These are phyloP conservation scores for Miichthys miiuy DNA, from an alignment of 2,797 vertebrate species.

Conservation along the genomic window DNA sequence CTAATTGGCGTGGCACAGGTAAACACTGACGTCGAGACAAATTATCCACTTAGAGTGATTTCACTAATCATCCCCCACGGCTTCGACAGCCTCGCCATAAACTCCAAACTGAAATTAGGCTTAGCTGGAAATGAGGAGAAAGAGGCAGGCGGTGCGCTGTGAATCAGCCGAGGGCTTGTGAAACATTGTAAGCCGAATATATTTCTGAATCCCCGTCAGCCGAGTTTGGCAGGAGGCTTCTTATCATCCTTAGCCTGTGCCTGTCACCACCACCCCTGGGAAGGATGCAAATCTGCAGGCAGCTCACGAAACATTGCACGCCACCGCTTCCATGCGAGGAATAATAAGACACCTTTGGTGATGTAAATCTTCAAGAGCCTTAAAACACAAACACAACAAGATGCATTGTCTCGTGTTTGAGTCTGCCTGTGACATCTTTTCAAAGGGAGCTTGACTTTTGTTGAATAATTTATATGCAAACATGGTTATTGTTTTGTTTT, in stretches of 20 bases:
- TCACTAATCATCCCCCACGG: constrained; percentile 40
- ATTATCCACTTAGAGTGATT: constrained; percentile 42
- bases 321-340: constrained; percentile 53
- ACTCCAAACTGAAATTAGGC: constrained; percentile 41
- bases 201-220: constrained; percentile 53
- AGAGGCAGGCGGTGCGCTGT: not conserved
- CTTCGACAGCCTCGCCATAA: constrained; percentile 22
- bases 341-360: constrained; percentile 71
- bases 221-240: constrained; percentile 67
- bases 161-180: constrained; percentile 47
- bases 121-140: constrained; percentile 33
- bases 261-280: constrained; percentile 63
- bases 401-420: constrained; percentile 38
- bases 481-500: constrained; percentile 2
- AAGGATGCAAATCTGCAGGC: constrained; percentile 69
- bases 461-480: constrained; percentile 65
- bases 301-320: constrained; percentile 61
- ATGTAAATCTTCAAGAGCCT: constrained; percentile 69
- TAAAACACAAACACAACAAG: constrained; percentile 55
- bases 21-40: constrained; percentile 52
- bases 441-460: constrained; percentile 49
- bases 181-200: constrained; percentile 48
- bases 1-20: constrained; percentile 98
- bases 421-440: constrained; percentile 48
- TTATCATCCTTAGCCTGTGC: constrained; percentile 66